Base-by-base conservation (phyloP, 2,113 vertebrate species). In the Anguilla japonica region DNA sequence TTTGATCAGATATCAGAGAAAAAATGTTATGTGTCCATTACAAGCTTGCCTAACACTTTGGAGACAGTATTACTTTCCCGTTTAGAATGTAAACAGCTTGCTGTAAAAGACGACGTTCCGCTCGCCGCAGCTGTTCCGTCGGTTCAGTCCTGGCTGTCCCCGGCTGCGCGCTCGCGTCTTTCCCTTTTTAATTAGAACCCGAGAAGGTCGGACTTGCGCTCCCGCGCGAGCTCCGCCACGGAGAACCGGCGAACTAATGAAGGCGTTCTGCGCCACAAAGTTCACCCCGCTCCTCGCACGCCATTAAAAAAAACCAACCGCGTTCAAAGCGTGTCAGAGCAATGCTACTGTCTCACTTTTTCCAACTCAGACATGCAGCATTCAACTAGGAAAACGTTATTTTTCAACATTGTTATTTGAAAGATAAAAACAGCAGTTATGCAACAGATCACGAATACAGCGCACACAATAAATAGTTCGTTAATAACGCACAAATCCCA, bases 61-160 rank as follows among this genome's bases (percentile, higher is more conserved):
- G 46, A 86, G 18, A 41, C 56, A 50, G 81, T 41, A 71, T 83
- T 50, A 53, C 80, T 75, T 71, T 83, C 41, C 34, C 86, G 83
- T 75, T 87, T 56, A 75, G 20, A 60, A 86, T 86, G 85, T 81
- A 86, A 86, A 86, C 85, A 81, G 57, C 79, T 57, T 46, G 79
- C 40, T 14, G 14, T 83, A 13, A 83, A 83, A 79, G n/a, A 53
- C 34, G n/a, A 15, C n/a, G 81, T 78, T 83, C 16, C 34, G 29
- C 20, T n/a, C 34, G 29, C 20, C 46, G 81, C 81, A 83, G 85
- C 29, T 43, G 20, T 40, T 26, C 34, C n/a, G 26, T n/a, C 81
- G 20, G 41, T 43, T 18, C 18, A 34, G 20, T 8, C 41, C 18
- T 56, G 81, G 18, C 11, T 29, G 81, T 1, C n/a, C 16, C 11